Base-by-base conservation (phyloP, 2,888 invertebrate genomes). In the Matsumyia berberina region DNA sequence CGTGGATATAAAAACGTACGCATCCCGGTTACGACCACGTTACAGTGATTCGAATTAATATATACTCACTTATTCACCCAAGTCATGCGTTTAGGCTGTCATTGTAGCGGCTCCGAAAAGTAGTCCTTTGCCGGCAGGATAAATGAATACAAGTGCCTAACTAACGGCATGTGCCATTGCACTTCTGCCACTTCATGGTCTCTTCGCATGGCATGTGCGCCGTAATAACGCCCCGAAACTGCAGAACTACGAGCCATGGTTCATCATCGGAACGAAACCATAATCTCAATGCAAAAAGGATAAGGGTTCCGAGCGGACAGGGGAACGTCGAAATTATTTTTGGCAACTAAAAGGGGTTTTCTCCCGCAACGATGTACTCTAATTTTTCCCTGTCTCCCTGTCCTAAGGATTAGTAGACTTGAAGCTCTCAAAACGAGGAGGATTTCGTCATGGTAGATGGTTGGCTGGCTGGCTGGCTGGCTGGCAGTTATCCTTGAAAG, bases 11-110 rank as follows among this genome's bases (percentile, higher is more conserved):
- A 64, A 80, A 80, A 74, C 69, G 73, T 73, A 80, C 74, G 80
- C 80, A 85, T 85, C 51, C 69, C 74, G 29, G 74, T 85, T 74
- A 86, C 82, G 82, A 82, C 82, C 82, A 82, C 82, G 70, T 86
- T 83, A 83, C 87, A 80, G 86, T 86, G 86, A 87, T 87, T 87
- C 85, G 86, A 87, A 87, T 87, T 87, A 86, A 87, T 87, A 86
- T 86, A 83, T 86, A 85, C 80, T 80, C 69, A 70, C 80, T 85
- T 85, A 74, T 70, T 85, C 64, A 85, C 74, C 74, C 85, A 85
- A 76, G 85, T 85, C 85, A 85, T 80, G 85, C 85, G 74, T 85
- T 79, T 80, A 74, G 73, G 55, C 78, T 79, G 73, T 79, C 83
- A 74, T 78, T 79, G 79, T 60, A 83, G 69, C 83, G 42, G 31